Evolutionary conservation across 2,797 vertebrate species (phyloP).

Genomic region (Sebastes diploproa): DNA sequence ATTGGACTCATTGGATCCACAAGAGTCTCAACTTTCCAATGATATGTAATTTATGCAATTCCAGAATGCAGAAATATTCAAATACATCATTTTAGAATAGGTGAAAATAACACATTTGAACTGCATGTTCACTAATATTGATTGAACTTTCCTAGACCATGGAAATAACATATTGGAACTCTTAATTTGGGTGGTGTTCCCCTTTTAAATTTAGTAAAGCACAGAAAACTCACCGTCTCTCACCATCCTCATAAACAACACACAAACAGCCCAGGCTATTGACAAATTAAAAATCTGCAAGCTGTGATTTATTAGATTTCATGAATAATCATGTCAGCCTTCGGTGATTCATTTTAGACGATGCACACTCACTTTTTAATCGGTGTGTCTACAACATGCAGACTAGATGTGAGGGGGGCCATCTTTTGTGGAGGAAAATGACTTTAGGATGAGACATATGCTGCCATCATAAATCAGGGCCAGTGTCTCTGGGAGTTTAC

Average conservation of each 20-base stretch:
- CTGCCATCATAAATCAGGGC: conserved; percentile 70
- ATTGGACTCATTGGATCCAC: too few relatives aligned
- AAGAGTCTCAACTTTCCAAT: too few relatives aligned
- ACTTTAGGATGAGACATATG: conserved; percentile 59
- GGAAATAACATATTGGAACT: too few relatives aligned
- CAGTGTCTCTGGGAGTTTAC: conserved; percentile 69
- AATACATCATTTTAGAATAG: too few relatives aligned
- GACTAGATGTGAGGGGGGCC: conserved; percentile 1
- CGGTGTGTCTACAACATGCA: not conserved
- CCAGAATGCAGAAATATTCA: too few relatives aligned
- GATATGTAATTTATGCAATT: too few relatives aligned
- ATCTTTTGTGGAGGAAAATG: conserved; percentile 17
- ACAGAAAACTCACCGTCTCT: not conserved
- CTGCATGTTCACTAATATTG: too few relatives aligned
- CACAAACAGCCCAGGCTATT: conserved; percentile 8
- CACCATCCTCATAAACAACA: conserved; percentile 2
- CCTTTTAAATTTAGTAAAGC: not conserved
- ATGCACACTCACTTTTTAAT: conserved; percentile 29
- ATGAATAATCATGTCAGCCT: conserved; percentile 11
- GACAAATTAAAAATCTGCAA: conserved; percentile 4
- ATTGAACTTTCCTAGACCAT: too few relatives aligned
- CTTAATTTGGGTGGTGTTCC: too few relatives aligned
- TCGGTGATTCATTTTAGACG: conserved; percentile 24
- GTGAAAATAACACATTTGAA: accelerated
- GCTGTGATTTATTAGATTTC: conserved; percentile 31